Percentiles rank a stretch among this genome's conserved stretches.
These are phyloP conservation scores for Ophion obscuratus DNA, from an alignment of 2,888 invertebrate genomes.

Conservation along the genomic window DNA sequence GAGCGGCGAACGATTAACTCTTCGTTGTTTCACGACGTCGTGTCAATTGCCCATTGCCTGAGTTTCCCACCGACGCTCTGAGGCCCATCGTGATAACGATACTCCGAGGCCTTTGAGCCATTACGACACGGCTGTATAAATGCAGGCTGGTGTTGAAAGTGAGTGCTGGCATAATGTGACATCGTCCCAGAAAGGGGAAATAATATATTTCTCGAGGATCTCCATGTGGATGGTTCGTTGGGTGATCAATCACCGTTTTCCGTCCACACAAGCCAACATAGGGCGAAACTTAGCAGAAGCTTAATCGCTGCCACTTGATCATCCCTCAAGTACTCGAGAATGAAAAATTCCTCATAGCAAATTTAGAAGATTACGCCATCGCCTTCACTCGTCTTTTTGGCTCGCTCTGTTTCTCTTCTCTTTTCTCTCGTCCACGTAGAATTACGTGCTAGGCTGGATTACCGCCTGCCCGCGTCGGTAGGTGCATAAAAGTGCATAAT, in stretches of 20 bases:
- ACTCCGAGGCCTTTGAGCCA: conserved; percentile 47
- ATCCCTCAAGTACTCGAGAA: conserved; percentile 51
- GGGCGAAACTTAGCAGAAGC: conserved; percentile 35
- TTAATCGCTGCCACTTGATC: conserved; percentile 66
- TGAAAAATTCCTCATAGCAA: conserved; percentile 64
- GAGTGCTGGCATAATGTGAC: conserved; percentile 9
- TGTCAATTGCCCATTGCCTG: conserved; percentile 57
- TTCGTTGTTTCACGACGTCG: conserved; percentile 40
- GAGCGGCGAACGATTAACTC: conserved; percentile 29
- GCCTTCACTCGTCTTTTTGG: conserved; percentile 38
- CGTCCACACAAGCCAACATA: conserved; percentile 40
- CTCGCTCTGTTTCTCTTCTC: conserved; percentile 22
- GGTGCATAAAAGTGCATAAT: conserved; percentile 63
- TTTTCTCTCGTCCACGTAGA: conserved; percentile 28
- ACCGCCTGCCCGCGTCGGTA: conserved; percentile 39
- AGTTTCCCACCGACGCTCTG: conserved; percentile 44
- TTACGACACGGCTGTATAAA: conserved; percentile 60
- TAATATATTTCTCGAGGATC: conserved; percentile 59
- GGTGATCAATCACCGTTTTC: conserved; percentile 14
- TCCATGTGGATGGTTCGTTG: conserved; percentile 28
- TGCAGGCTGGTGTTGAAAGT: conserved; percentile 40
- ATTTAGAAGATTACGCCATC: conserved; percentile 68
- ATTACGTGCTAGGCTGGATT: conserved; percentile 53
- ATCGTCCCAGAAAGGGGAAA: conserved; percentile 4
- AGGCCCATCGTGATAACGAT: conserved; percentile 66